Evolutionary conservation across 1,140 invertebrate species (phyloP).

Genomic region (Diorhabda elongata): DNA sequence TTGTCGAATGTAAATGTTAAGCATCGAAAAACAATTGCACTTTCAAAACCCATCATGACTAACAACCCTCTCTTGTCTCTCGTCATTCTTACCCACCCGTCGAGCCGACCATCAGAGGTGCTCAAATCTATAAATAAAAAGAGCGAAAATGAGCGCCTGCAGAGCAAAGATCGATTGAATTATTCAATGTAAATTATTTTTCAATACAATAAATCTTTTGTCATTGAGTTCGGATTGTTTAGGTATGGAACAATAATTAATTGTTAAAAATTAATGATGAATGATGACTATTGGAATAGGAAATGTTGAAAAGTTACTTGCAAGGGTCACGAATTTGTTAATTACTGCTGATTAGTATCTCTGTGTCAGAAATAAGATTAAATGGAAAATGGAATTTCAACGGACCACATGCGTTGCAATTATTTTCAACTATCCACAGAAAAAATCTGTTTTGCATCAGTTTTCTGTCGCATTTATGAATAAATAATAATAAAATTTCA

Average conservation of each 20-base stretch:
- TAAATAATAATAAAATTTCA: too few species aligned
- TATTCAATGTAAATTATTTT: constrained; percentile 45
- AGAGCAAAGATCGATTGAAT: constrained; percentile 37
- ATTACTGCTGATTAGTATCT: constrained; percentile 40
- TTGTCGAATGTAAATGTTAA: constrained; percentile 3
- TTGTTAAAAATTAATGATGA: constrained; percentile 45
- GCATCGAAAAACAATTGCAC: background rate
- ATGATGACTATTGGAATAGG: constrained; percentile 43
- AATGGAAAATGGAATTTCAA: constrained; percentile 7
- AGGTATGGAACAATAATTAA: constrained; percentile 42
- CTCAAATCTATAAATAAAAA: constrained; percentile 33
- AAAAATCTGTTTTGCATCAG: too few species aligned
- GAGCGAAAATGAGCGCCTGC: constrained; percentile 30
- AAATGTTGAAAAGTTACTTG: constrained; percentile 39
- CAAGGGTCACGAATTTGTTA: constrained; percentile 45
- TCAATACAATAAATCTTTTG: constrained; percentile 45
- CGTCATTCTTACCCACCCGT: constrained; percentile 7
- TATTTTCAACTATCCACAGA: too few species aligned
- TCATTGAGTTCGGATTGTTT: constrained; percentile 36
- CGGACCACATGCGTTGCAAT: background rate
- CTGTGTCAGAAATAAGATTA: background rate
- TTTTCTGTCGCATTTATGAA: too few species aligned
- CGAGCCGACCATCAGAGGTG: constrained; percentile 22
- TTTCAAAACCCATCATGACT: constrained; percentile 3
- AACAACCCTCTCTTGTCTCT: constrained; percentile 5